Percentiles rank a stretch among this genome's conserved stretches.
phyloP scores from a whole-genome alignment of 2,797 vertebrate genomes.

The Natrix natrix region DNA sequence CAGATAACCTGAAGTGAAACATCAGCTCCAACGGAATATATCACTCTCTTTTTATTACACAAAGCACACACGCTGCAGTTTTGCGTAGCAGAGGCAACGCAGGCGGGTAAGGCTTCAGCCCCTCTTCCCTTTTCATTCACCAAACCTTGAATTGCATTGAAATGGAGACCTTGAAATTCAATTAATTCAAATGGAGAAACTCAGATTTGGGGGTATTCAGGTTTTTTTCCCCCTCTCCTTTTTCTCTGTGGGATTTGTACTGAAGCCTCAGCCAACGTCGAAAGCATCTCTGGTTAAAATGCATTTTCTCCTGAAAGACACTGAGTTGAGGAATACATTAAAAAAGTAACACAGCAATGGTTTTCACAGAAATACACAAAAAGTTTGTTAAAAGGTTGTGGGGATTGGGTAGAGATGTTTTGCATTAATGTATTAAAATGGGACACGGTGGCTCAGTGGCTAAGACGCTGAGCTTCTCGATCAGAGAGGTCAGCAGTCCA shows the following conservation, averaged over 20 bases:
- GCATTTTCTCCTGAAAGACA: background rate
- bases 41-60: conserved; percentile 15
- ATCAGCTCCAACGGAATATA: conserved; percentile 19
- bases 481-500: too few relatives aligned
- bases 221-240: accelerated
- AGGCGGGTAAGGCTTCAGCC: background rate
- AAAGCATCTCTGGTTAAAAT: background rate
- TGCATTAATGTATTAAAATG: background rate
- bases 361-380: background rate
- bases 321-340: background rate
- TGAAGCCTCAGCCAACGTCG: background rate
- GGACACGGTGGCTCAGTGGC: too few relatives aligned
- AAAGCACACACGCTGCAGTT: conserved; percentile 13
- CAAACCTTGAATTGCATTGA: background rate
- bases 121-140: background rate
- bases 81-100: background rate
- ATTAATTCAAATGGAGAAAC: conserved; percentile 2
- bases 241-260: background rate
- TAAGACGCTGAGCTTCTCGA: too few relatives aligned
- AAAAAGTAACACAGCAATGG: background rate
- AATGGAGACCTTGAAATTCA: conserved; percentile 11
- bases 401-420: background rate
- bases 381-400: background rate
- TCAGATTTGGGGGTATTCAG: background rate
- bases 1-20: conserved; percentile 36